Base-by-base conservation (phyloP, 2,888 invertebrate genomes). In the Halocaridina rubra region DNA sequence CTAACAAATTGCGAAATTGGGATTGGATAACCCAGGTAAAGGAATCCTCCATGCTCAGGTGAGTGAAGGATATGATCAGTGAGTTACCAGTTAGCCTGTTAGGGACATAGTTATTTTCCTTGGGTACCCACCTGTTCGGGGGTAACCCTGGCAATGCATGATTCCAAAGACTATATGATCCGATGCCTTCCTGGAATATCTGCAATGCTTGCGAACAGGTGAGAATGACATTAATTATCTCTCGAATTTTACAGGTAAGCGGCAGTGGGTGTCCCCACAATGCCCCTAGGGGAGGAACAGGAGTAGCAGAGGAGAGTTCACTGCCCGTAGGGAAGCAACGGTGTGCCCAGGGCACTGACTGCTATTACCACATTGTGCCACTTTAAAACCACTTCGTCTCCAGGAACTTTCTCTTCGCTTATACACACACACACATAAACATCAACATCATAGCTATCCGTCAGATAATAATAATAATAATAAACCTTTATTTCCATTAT, bases 281-380 rank as follows among this genome's bases (percentile, higher is more conserved):
- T 27, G 76, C 76, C 59, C 13, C n/a, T n/a, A n/a, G 30, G 59
- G 59, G 76, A 19, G 27, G 76, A 57, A 59, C 76, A 22, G 59
- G 76, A 16, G 67, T 57, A 30, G 29, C 19, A 76, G 76, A 76
- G 29, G 32, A 76, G 76, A 76, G 76, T 76, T 76, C 76, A 76
- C 57, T 76, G 59, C 76, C 76, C 76, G 76, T 22, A 29, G 76
- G 76, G 76, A 30, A 76, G 29, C 76, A 76, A 59, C 76, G 76
- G 76, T 76, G 76, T 76, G 76, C 76, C 76, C 32, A 30, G 19
- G 76, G 76, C 76, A 46, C 75, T 27, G 46, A 27, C n/a, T 30
- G n/a, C 10, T 59, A 76, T 76, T 76, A 76, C 76, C 59, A n/a
- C 76, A 53, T 59, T 76, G 59, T 30, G 29, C 32, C 59, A 59